phyloP scores from a whole-genome alignment of 1,140 invertebrate species.

The Cydia pomonella region DNA sequence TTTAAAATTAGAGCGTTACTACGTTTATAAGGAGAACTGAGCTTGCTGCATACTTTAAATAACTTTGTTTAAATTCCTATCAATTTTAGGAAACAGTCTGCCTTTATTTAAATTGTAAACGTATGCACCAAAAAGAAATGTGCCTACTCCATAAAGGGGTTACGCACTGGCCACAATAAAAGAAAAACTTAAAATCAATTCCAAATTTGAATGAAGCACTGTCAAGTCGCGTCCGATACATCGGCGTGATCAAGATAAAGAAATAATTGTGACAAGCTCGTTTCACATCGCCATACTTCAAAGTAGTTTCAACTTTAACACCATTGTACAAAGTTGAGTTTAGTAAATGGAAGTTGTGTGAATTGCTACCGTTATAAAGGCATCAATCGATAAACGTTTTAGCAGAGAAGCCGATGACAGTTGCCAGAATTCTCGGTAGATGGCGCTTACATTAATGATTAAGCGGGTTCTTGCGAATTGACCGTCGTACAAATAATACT shows the following conservation, averaged over 20 bases:
- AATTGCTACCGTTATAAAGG: background rate
- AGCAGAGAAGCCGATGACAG: slow-evolving; percentile 20
- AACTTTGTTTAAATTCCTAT: too few relatives aligned
- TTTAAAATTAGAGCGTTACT: too few relatives aligned
- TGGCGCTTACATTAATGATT: slow-evolving; percentile 17
- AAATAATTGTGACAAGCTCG: background rate
- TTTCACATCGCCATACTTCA: background rate
- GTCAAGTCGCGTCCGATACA: slow-evolving; percentile 16
- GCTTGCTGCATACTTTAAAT: too few relatives aligned
- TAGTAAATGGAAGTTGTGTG: background rate
- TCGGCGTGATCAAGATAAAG: slow-evolving; percentile 23
- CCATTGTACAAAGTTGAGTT: background rate
- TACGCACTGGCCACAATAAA: slow-evolving; percentile 11
- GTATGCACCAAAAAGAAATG: background rate
- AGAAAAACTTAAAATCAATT: slow-evolving; percentile 23
- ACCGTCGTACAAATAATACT: background rate
- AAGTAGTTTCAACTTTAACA: background rate
- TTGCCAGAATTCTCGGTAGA: slow-evolving; percentile 27
- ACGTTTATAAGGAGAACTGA: too few relatives aligned
- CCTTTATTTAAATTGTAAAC: background rate
- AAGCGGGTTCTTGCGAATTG: slow-evolving; percentile 22
- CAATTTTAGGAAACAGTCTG: background rate
- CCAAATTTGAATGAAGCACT: slow-evolving; percentile 31
- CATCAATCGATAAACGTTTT: slow-evolving; percentile 5
- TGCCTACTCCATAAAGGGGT: slow-evolving; percentile 9